These are phyloP conservation scores for Crossaster papposus DNA, from an alignment of 53 echinoderm and acorn worm genomes.

Conservation along the genomic window DNA sequence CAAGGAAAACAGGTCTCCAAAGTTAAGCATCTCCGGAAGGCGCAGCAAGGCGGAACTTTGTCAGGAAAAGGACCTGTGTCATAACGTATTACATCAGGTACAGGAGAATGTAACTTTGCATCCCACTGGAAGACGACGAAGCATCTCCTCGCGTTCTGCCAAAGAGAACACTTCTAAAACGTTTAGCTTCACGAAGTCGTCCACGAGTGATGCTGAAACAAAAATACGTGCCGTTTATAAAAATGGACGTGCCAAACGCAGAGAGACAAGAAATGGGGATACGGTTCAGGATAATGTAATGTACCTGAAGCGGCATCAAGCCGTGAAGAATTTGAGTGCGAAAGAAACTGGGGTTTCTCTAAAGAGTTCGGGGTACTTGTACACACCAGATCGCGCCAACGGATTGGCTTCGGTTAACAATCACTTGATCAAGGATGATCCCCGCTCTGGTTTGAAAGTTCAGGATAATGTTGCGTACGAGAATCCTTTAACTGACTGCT, in stretches of 20 bases:
- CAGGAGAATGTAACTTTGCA: constrained; percentile 22
- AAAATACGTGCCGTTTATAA: neutral
- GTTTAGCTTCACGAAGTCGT: neutral
- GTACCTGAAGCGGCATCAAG: neutral
- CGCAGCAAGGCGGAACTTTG: neutral
- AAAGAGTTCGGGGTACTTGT: neutral
- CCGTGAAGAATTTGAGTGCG: neutral
- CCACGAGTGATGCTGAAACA: neutral
- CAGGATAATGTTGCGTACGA: constrained; percentile 21
- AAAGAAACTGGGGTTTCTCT: neutral
- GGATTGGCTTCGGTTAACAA: neutral
- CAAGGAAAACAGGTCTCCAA: constrained; percentile 23
- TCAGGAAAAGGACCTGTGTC: neutral
- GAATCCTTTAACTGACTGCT: neutral
- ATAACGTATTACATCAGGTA: neutral
- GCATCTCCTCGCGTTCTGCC: neutral
- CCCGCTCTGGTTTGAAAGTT: neutral
- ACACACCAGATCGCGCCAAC: neutral
- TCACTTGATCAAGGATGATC: neutral
- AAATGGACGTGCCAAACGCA: neutral
- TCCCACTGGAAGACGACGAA: neutral
- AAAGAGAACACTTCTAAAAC: neutral
- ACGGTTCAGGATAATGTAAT: constrained; percentile 12
- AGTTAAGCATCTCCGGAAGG: neutral
- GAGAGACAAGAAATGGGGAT: neutral